Conservation (phyloP, 30 jellyfish, hydroid and myxozoan species). For the Thelohanellus kitauei region DNA sequence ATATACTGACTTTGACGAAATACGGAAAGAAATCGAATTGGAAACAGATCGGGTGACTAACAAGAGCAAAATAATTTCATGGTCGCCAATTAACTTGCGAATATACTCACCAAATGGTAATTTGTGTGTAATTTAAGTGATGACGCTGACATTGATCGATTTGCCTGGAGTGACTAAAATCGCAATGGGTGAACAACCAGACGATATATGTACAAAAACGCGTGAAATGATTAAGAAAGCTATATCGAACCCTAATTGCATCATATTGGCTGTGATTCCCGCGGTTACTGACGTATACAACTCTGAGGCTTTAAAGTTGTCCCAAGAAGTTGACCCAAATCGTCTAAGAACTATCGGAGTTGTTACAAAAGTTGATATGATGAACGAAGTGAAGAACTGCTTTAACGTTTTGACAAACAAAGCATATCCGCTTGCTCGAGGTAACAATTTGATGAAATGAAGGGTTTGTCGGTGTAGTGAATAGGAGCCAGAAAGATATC, state of each 20-base stretch:
- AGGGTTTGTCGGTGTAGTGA: conserved; percentile 69
- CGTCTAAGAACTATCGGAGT: conserved; percentile 73
- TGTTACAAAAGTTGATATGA: conserved; percentile 40
- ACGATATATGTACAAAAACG: conserved; percentile 37
- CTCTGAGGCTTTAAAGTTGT: conserved; percentile 50
- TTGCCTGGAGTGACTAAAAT: conserved; percentile 64
- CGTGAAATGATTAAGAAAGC: conserved; percentile 46
- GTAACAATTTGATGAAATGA: conserved; percentile 2
- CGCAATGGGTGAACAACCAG: conserved; percentile 84
- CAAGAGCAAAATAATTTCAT: conserved; percentile 46
- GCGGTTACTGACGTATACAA: conserved; percentile 71
- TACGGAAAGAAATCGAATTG: conserved; percentile 56
- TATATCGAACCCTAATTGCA: conserved; percentile 23
- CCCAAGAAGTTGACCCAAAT: conserved; percentile 80
- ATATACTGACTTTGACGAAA: too few relatives aligned
- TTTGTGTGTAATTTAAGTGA: too few relatives aligned
- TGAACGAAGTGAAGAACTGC: conserved; percentile 87
- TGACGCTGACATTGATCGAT: too few relatives aligned
- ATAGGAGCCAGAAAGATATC: conserved; percentile 62
- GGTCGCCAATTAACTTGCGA: conserved; percentile 49
- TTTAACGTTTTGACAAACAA: conserved; percentile 36
- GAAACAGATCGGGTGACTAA: conserved; percentile 84
- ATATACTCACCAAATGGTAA: conserved; percentile 78
- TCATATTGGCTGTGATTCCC: conserved; percentile 70
- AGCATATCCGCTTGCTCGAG: conserved; percentile 53